These are phyloP conservation scores for Meriones psammophilus DNA, from an alignment of 2,797 vertebrate species.

Conservation along the genomic window DNA sequence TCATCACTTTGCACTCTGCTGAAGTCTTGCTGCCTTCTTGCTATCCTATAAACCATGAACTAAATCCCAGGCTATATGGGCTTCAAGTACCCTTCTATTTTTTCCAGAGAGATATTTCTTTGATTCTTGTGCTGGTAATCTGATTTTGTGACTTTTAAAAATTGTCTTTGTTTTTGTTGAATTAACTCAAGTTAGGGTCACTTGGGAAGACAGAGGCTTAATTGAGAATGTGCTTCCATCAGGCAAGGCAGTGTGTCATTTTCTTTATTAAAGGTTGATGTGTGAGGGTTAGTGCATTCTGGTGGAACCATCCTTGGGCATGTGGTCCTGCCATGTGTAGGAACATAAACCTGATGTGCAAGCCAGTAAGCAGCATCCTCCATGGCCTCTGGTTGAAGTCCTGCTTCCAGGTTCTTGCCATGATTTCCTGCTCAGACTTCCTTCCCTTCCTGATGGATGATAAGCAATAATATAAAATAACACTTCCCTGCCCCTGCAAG, in stretches of 20 bases:
- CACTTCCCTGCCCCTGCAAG: rapidly evolving
- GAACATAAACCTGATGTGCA: too few relatives aligned
- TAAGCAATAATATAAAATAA: neutral
- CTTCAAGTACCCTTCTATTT: neutral
- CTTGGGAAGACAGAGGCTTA: neutral
- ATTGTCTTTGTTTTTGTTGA: neutral
- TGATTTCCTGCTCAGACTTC: too few relatives aligned
- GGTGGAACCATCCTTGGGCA: too few relatives aligned
- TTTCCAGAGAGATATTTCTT: neutral
- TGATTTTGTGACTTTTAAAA: neutral
- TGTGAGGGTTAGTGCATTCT: neutral
- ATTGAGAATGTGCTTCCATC: too few relatives aligned
- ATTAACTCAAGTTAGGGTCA: neutral
- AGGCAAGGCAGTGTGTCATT: neutral
- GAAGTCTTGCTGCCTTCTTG: neutral
- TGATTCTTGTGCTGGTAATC: neutral
- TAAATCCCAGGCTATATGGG: rapidly evolving
- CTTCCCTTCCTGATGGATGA: neutral
- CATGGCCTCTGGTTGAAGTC: neutral
- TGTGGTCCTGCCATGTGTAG: neutral
- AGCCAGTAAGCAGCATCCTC: neutral
- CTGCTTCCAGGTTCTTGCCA: neutral
- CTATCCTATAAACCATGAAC: neutral
- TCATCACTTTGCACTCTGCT: neutral
- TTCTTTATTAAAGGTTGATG: neutral